These are phyloP conservation scores for Grantiella picta DNA, from an alignment of 2,113 vertebrate genomes.

Conservation along the genomic window DNA sequence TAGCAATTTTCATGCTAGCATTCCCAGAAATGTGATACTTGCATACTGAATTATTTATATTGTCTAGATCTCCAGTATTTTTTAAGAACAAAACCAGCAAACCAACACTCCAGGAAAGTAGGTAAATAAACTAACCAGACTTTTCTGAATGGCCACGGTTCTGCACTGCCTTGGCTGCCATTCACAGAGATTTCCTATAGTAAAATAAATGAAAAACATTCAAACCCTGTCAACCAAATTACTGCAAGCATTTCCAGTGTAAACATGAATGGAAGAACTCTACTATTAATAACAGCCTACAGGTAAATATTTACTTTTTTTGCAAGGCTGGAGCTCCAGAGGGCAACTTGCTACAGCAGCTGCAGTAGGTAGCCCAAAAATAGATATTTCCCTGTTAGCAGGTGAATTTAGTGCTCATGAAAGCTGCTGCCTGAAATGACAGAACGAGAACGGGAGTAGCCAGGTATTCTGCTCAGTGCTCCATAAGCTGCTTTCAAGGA, in stretches of 20 bases:
- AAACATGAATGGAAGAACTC: neutral
- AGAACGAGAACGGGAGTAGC: neutral
- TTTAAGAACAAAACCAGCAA: neutral
- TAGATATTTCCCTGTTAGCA: neutral
- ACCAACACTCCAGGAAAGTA: neutral
- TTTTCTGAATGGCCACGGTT: neutral
- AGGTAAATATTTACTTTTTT: neutral
- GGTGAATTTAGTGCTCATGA: neutral
- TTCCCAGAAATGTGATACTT: neutral
- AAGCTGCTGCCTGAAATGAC: neutral
- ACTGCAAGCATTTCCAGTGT: neutral
- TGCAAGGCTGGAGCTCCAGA: neutral
- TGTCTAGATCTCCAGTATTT: neutral
- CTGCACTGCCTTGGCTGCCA: neutral
- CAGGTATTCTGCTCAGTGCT: neutral
- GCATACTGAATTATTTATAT: conserved; percentile 51
- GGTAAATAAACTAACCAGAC: neutral
- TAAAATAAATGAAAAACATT: neutral
- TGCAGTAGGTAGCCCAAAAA: neutral
- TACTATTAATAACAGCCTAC: neutral
- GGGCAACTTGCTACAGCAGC: neutral
- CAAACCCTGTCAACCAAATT: neutral
- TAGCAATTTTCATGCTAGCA: conserved; percentile 46
- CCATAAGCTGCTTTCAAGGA: neutral
- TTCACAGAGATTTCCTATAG: neutral